Base-by-base conservation (phyloP, 35 echinoderm and acorn worm genomes). In the Diadema setosum region DNA sequence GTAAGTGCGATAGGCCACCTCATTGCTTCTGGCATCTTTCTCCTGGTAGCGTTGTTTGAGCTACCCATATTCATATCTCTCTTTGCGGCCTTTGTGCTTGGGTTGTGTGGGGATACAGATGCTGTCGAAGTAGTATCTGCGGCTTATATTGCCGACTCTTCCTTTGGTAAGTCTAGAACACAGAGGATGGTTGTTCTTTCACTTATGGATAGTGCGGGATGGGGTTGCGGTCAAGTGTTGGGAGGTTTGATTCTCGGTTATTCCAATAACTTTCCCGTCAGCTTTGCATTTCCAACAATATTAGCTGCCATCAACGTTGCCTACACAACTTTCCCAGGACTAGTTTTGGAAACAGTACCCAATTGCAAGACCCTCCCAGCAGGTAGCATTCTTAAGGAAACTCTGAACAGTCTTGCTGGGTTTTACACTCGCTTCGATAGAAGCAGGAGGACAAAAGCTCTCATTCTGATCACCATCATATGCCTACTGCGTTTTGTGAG, bases 101-200 rank as follows among this genome's bases (percentile, higher is more conserved):
- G 87, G 18, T 24, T 90, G 21, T 55, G 32, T 44, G 87, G 87
- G 1, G 87, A 90, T 64, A n/a, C 55, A 26, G 56, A 57, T 14
- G 50, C 52, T 20, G 16, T 42, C 24, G 56, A 0, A 5, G 41
- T 45, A 26, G 60, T 90, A 3, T 37, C 75, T 21, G 36, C 39
- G n/a, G 87, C 87, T 4, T 90, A 90, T 27, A 81, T 90, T 12
- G 75, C 74, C 4, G 87, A 90, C 42, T 39, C 58, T 16, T 64
- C 81, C 17, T 18, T 20, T 23, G 58, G 49, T 65, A 35, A 90
- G 11, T 18, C 59, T 5, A 50, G 76, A 17, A 59, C 55, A 27
- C 58, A 49, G 25, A 50, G 80, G 25, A 25, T 90, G 5, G 76
- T 83, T 63, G 29, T 90, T 18, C 14, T 83, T 16, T n/a, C 41